phyloP scores from a whole-genome alignment of 2,888 invertebrate species.

The Orchesella flavescens region DNA sequence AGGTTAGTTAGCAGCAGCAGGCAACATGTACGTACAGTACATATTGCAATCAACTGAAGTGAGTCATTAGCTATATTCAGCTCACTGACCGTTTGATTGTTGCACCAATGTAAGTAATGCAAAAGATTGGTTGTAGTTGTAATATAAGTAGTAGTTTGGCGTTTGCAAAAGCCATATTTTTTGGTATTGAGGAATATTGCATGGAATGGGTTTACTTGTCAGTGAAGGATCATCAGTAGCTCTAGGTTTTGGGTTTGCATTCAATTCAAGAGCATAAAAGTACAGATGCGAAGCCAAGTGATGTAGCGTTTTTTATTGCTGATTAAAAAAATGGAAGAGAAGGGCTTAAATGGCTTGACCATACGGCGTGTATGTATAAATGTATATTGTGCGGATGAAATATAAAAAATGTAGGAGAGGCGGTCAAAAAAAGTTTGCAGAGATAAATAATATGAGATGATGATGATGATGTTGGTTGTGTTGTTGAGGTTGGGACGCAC shows the following conservation, averaged over 20 bases:
- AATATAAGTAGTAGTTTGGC: too few relatives aligned
- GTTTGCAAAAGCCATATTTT: too few relatives aligned
- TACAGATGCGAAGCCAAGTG: too few relatives aligned
- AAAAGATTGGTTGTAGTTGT: too few relatives aligned
- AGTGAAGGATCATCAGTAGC: too few relatives aligned
- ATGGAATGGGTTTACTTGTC: too few relatives aligned
- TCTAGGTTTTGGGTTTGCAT: too few relatives aligned
- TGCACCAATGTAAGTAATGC: too few relatives aligned
- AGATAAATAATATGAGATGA: background rate
- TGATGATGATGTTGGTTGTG: too few relatives aligned
- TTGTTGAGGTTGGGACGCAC: too few relatives aligned
- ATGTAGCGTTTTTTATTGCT: constrained; percentile 3
- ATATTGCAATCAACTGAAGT: constrained; percentile 2
- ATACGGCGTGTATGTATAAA: background rate
- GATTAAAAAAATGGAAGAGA: constrained; percentile 23
- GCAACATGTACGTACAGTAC: background rate
- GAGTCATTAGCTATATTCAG: constrained; percentile 22
- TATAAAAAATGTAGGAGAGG: constrained; percentile 42
- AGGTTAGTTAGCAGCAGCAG: constrained; percentile 23
- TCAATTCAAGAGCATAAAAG: too few relatives aligned
- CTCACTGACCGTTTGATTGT: constrained; percentile 20
- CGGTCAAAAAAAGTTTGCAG: constrained; percentile 14
- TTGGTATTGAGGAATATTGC: too few relatives aligned
- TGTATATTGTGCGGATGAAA: background rate
- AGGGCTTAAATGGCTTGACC: constrained; percentile 37